These are phyloP conservation scores for Ecliptopera silaceata DNA, from an alignment of 2,888 invertebrate genomes.

Conservation along the genomic window DNA sequence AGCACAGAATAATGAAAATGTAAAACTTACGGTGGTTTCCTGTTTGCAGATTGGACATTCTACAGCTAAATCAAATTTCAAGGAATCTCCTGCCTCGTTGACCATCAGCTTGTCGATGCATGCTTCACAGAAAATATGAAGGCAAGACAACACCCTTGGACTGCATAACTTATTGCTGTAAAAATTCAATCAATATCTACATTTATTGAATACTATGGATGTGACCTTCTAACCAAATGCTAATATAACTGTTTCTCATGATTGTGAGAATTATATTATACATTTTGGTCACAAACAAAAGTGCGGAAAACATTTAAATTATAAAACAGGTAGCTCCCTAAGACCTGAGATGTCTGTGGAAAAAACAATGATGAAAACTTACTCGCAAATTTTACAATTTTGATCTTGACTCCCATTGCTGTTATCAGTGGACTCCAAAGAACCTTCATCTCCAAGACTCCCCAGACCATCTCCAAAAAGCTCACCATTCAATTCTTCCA, in stretches of 20 bases:
- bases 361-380: conserved; percentile 46
- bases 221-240: background rate
- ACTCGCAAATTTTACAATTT: conserved; percentile 87
- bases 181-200: conserved; percentile 30
- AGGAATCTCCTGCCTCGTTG: conserved; percentile 87
- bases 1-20: background rate
- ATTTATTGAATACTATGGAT: background rate
- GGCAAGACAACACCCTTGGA: conserved; percentile 95
- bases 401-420: conserved; percentile 82
- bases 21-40: conserved; percentile 86
- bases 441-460: conserved; percentile 78
- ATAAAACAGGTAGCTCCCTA: too few relatives aligned
- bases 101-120: conserved; percentile 93
- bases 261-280: background rate
- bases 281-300: too few relatives aligned
- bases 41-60: conserved; percentile 93
- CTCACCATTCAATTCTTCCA: conserved; percentile 84
- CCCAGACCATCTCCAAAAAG: conserved; percentile 77
- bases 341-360: too few relatives aligned
- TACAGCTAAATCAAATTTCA: conserved; percentile 85
- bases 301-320: too few relatives aligned
- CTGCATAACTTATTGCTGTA: conserved; percentile 88
- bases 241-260: background rate
- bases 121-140: conserved; percentile 97
- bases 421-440: conserved; percentile 75